These are phyloP conservation scores for Morelia viridis DNA, from an alignment of 2,797 vertebrate species.

Conservation along the genomic window DNA sequence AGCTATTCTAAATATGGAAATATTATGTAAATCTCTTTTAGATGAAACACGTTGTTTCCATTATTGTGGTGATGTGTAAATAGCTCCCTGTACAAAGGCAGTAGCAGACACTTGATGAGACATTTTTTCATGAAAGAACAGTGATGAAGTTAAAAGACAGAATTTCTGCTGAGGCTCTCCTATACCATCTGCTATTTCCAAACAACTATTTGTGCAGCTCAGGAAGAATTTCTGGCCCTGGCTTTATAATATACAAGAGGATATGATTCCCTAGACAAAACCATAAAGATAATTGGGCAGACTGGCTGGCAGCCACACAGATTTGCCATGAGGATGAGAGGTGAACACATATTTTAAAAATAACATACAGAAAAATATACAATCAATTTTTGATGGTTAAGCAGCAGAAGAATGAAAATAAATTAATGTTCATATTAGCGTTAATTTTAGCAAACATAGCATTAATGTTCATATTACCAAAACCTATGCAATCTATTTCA, in stretches of 20 bases:
- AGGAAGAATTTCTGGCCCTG: constrained; percentile 5
- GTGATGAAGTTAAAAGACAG: background rate
- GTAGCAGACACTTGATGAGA: background rate
- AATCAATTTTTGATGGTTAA: background rate
- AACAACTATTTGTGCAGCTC: constrained; percentile 1
- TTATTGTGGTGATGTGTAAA: background rate
- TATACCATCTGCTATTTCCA: background rate
- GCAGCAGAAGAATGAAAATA: background rate
- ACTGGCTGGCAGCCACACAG: background rate
- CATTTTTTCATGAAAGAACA: background rate
- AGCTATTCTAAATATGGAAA: background rate
- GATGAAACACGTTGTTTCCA: background rate
- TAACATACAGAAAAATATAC: background rate
- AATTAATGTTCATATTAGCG: background rate
- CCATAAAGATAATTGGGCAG: constrained; percentile 32
- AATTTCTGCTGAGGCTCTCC: constrained; percentile 4
- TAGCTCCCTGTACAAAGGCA: background rate
- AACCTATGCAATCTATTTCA: constrained; percentile 20
- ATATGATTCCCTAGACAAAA: constrained; percentile 11
- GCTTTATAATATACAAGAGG: constrained; percentile 2
- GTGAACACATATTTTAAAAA: constrained; percentile 28
- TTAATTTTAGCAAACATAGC: background rate
- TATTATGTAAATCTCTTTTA: background rate
- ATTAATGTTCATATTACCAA: background rate
- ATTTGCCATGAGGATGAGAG: constrained; percentile 23